Conservation (phyloP, 2,888 invertebrate genomes). For the Sminthurinus aureus region DNA sequence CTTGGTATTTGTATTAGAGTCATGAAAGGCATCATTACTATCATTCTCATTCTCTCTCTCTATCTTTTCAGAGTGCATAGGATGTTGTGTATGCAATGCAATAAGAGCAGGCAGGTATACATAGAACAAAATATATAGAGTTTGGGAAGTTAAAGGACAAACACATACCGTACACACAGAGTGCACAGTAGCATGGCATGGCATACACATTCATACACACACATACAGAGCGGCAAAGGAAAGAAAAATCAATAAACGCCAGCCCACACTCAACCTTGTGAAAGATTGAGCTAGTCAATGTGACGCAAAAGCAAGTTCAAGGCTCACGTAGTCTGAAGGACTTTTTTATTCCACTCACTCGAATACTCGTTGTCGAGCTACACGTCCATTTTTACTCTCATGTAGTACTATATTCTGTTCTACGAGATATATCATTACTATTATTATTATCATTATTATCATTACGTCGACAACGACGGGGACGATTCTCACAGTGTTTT, state of each 20-base stretch:
- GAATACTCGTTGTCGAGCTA: slow-evolving; percentile 37
- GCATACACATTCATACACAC: not conserved
- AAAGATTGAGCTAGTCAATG: slow-evolving; percentile 45
- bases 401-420: slow-evolving; percentile 13
- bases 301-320: slow-evolving; percentile 47
- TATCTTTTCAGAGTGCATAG: not conserved
- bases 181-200: not conserved
- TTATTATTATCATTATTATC: not conserved
- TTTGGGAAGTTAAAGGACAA: not conserved
- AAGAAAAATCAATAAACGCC: slow-evolving; percentile 45
- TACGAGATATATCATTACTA: not conserved
- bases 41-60: not conserved
- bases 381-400: slow-evolving; percentile 43
- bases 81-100: slow-evolving; percentile 7
- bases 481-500: too few relatives aligned
- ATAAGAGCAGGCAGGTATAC: slow-evolving; percentile 19
- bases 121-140: slow-evolving; percentile 24
- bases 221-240: slow-evolving; percentile 18
- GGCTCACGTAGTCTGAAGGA: slow-evolving; percentile 45
- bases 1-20: slow-evolving; percentile 14
- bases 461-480: not conserved
- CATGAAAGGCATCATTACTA: not conserved
- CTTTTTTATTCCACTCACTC: slow-evolving; percentile 45
- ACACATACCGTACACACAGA: not conserved
- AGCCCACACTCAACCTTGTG: slow-evolving; percentile 46